Evolutionary conservation across 2,113 vertebrate genomes (phyloP).

Genomic region (Callionymus lyra): DNA sequence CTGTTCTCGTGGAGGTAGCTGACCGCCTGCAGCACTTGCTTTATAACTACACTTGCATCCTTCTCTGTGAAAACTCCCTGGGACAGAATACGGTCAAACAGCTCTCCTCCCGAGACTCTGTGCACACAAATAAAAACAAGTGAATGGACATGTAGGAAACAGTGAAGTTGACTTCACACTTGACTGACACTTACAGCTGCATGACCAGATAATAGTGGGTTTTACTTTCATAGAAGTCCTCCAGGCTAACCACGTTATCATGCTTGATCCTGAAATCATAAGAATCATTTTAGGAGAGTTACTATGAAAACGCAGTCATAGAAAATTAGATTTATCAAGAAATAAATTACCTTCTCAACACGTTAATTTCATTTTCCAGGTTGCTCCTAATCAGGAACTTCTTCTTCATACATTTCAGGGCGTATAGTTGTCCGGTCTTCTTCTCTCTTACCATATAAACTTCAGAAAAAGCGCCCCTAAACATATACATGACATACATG

Average conservation of each 20-base stretch:
- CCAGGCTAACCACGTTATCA: slow-evolving; percentile 85
- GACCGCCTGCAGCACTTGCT: slow-evolving; percentile 84
- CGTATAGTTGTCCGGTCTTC: slow-evolving; percentile 76
- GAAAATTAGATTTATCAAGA: background rate
- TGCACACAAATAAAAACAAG: too few species aligned
- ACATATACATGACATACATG: slow-evolving; percentile 9
- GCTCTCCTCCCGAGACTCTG: slow-evolving; percentile 89
- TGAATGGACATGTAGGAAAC: too few species aligned
- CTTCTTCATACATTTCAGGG: slow-evolving; percentile 92
- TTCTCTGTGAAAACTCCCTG: slow-evolving; percentile 87
- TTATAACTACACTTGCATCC: slow-evolving; percentile 84
- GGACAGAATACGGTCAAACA: slow-evolving; percentile 89
- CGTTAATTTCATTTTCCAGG: slow-evolving; percentile 88
- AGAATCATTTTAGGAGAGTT: too few species aligned
- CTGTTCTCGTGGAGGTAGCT: slow-evolving; percentile 85
- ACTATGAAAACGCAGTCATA: too few species aligned
- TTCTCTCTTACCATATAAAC: slow-evolving; percentile 88
- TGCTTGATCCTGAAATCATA: slow-evolving; percentile 81
- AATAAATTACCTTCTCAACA: slow-evolving; percentile 83
- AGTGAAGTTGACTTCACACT: too few species aligned
- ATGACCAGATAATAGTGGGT: slow-evolving; percentile 95
- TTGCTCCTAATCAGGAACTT: slow-evolving; percentile 77
- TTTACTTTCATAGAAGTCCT: slow-evolving; percentile 87
- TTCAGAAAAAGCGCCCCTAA: slow-evolving; percentile 88
- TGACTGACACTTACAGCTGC: slow-evolving; percentile 84